Conservation (phyloP, 1,140 invertebrate genomes). For the Branchinecta lindahli region DNA sequence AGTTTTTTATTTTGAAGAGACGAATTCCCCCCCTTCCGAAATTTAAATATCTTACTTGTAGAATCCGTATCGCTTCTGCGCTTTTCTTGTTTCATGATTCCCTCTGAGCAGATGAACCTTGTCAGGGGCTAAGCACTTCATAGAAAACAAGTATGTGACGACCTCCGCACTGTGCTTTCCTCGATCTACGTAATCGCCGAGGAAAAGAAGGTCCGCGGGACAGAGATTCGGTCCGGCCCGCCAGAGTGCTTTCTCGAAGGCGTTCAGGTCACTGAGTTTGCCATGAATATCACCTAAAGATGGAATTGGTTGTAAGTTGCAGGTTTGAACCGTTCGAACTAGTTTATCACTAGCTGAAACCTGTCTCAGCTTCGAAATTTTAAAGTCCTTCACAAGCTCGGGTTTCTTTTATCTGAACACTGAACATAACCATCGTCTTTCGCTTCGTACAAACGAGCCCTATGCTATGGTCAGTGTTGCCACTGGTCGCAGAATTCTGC, state of each 20-base stretch:
- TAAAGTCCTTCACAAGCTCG: not conserved
- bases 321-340: not conserved
- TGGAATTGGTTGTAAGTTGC: conserved; percentile 7
- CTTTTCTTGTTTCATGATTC: conserved; percentile 45
- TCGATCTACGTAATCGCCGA: conserved; percentile 51
- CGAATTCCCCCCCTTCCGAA: too few species aligned
- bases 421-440: too few species aligned
- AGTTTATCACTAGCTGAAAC: conserved; percentile 13
- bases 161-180: conserved; percentile 44
- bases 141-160: conserved; percentile 44
- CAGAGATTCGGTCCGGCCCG: conserved; percentile 39
- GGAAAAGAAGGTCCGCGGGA: conserved; percentile 43
- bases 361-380: not conserved
- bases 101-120: conserved; percentile 45
- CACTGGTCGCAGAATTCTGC: too few species aligned
- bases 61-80: conserved; percentile 55
- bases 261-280: conserved; percentile 41
- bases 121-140: conserved; percentile 43
- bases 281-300: conserved; percentile 42
- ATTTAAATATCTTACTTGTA: conserved; percentile 35
- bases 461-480: too few species aligned
- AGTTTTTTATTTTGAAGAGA: too few species aligned
- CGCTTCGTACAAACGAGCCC: too few species aligned
- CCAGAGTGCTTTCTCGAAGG: conserved; percentile 45
- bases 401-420: not conserved